Evolutionary conservation across 2,113 vertebrate species (phyloP).

Genomic region (Malaclemys terrapin): DNA sequence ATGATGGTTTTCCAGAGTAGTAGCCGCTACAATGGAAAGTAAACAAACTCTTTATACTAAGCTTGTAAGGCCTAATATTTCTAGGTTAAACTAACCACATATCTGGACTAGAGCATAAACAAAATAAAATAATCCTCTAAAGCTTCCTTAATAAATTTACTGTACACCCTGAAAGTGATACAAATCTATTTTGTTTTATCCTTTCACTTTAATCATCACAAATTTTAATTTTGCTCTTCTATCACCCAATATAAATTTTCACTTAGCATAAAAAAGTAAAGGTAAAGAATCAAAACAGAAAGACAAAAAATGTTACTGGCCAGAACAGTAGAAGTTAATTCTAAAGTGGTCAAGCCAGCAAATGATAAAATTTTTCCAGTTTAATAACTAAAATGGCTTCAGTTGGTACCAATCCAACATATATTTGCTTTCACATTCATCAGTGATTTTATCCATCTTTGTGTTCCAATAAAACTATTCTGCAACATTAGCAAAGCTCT

Average conservation of each 20-base stretch:
- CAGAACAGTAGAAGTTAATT: slow-evolving; percentile 14
- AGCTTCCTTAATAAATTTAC: slow-evolving; percentile 61
- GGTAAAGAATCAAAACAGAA: slow-evolving; percentile 9
- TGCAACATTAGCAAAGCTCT: slow-evolving; percentile 36
- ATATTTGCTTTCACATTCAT: slow-evolving; percentile 43
- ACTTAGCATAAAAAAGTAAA: background rate
- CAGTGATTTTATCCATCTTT: slow-evolving; percentile 34
- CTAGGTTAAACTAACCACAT: slow-evolving; percentile 19
- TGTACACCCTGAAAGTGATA: slow-evolving; percentile 44
- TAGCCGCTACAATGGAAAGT: slow-evolving; percentile 1
- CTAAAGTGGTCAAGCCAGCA: slow-evolving; percentile 38
- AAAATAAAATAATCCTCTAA: slow-evolving; percentile 32
- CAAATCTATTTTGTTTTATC: slow-evolving; percentile 27
- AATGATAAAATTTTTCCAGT: slow-evolving; percentile 69
- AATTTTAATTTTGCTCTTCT: slow-evolving; percentile 23
- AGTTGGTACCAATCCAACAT: slow-evolving; percentile 38
- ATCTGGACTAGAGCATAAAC: slow-evolving; percentile 37
- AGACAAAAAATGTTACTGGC: background rate
- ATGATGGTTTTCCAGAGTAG: background rate
- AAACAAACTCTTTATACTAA: slow-evolving; percentile 42
- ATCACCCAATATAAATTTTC: background rate
- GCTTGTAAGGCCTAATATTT: slow-evolving; percentile 61
- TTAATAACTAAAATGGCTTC: slow-evolving; percentile 61
- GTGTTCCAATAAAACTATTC: background rate
- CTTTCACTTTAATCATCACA: slow-evolving; percentile 19